Evolutionary conservation across 2,888 invertebrate species (phyloP).

Genomic region (Ferrisia virgata): DNA sequence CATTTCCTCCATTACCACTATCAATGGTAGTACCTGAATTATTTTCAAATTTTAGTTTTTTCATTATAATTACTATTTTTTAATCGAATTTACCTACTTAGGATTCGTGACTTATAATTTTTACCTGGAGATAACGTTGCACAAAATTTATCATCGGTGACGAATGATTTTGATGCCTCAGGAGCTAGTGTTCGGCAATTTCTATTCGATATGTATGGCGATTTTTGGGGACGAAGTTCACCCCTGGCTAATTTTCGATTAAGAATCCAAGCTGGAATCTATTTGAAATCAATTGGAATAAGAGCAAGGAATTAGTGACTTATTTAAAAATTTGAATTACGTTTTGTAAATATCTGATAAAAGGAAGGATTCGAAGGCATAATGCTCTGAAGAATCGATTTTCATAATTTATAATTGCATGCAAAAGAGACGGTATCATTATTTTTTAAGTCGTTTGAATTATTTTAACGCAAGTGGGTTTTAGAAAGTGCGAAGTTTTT

Average conservation of each 20-base stretch:
- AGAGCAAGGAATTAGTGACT: not conserved
- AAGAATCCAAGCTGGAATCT: not conserved
- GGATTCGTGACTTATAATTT: too few relatives aligned
- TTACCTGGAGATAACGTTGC: not conserved
- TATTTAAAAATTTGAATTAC: not conserved
- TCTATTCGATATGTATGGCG: not conserved
- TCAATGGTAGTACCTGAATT: not conserved
- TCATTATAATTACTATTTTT: too few relatives aligned
- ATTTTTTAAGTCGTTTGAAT: too few relatives aligned
- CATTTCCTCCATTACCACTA: not conserved
- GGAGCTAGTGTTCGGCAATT: not conserved
- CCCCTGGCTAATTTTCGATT: not conserved
- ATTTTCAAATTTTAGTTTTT: too few relatives aligned
- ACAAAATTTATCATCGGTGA: not conserved
- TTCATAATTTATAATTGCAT: too few relatives aligned
- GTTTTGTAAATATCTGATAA: too few relatives aligned
- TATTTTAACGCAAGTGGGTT: too few relatives aligned
- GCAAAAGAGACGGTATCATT: too few relatives aligned
- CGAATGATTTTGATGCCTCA: not conserved
- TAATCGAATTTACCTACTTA: too few relatives aligned
- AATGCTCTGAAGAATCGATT: too few relatives aligned
- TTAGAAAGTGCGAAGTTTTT: too few relatives aligned
- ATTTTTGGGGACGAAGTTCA: not conserved
- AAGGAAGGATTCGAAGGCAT: too few relatives aligned
- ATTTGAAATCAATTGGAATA: not conserved